Evolutionary conservation across 1,140 invertebrate species (phyloP), one percentile per base, ranked within the genome.

Genomic region (Aphelenchoides fujianensis): DNA sequence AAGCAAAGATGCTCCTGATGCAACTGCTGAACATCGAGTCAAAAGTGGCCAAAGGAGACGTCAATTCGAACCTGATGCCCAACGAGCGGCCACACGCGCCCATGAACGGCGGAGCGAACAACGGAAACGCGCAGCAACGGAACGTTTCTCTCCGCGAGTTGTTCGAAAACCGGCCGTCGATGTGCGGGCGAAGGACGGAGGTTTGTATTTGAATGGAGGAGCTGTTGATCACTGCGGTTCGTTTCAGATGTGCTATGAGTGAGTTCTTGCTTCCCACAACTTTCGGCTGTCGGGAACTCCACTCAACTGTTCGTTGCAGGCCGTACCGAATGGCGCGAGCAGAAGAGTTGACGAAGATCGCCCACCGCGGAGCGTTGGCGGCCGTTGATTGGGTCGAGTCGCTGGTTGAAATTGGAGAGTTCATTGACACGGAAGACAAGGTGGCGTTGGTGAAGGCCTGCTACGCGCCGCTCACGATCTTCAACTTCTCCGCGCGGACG

Each of bases 361-460:
- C 81, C 19, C 80, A 85, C 74, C 63, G 83, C 27, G 72, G 83
- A 64, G 81, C 81, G 9, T 68, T 84, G 41, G 81, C 82, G 28
- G 79, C 80, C 31, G 83, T 84, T 32, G 82, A 84, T 70, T 83
- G 82, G 82, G 79, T 83, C 30, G 82, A 83, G 61, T 71, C 71
- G 7, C 63, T 84, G 41, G 70, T 74, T 9, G 82, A 84, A 73
- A 76, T 83, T 61, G 69, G 66, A 3, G 82, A 83, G 23, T 34
- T 79, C 27, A 57, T 73, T 23, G 81, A 84, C 23, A 83, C 82
- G 5, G 78, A 79, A 52, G 82, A 83, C 69, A 83, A 84, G 52
- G 78, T 82, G 7, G 64, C 82, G 2, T 59, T 83, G 28, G 79
- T 83, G 1, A 83, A 83, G 37, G 34, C 72, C 23, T 83, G 81